Evolutionary conservation across 2,797 vertebrate species (phyloP), one percentile per base, ranked within the genome.

Genomic region (Phrynocephalus vlangalii): DNA sequence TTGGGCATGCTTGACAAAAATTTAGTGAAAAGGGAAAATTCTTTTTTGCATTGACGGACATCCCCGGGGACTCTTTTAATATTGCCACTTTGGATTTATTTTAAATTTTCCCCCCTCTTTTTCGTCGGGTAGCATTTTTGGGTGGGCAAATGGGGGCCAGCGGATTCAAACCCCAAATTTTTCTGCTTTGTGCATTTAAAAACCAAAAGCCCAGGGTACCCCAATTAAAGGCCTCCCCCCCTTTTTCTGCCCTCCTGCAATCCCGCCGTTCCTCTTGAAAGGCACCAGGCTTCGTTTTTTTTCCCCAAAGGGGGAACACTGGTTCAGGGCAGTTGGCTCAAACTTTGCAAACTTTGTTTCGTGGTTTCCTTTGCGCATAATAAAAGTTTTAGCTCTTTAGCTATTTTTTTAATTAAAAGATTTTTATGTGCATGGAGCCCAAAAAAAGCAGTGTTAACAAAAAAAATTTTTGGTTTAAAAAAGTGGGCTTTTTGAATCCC

Each of bases 221-320:
- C 18, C 24, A 44, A 73, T 81, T 28, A 20, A 5, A 15, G 8
- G n/a, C n/a, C n/a, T n/a, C 44, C 72, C 44, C 60, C 22, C 1
- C n/a, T n/a, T 60, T n/a, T 38, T 80, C n/a, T 79, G 16, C 24
- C 76, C 38, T 22, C 66, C 50, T 72, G 84, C 75, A 33, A 2
- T 83, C 71, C 3, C 0, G 0, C 0, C 3, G 0, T 5, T 28
- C 96, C 95, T 94, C 94, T 75, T 93, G 96, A n/a, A 94, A 87
- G 96, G 96, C 92, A 93, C 94, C 91, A 33, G 0, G 94, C 56
- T 88, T 67, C 92, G 33, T n/a, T n/a, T n/a, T 0, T 0, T 1
- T 18, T 1, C 8, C 0, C 22, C 44, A 78, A 44, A n/a, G 0
- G 24, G 48, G 0, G 0, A 4, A 0, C 28, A 9, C n/a, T 81